Evolutionary conservation across 1,140 invertebrate species (phyloP), one percentile per base, ranked within the genome.

Genomic region (Drusus annulatus): DNA sequence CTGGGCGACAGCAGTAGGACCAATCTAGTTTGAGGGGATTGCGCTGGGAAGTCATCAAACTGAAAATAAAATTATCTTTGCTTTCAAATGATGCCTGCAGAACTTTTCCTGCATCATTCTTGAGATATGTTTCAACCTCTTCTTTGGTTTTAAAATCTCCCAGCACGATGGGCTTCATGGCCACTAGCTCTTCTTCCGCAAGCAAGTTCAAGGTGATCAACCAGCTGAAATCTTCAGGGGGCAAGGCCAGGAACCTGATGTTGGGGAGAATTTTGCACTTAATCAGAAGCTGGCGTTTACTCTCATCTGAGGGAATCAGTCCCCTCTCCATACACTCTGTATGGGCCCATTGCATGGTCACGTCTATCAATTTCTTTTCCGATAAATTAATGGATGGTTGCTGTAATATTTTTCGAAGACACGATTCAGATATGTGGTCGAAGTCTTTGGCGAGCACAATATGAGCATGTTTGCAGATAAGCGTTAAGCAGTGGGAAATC

Each of bases 291-390:
- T 86, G 83, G 65, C 87, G 83, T 84, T 88, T 87, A 82, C 88
- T 89, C 69, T 87, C 85, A 76, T 87, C 79, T 62, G 86, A 85
- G 23, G 78, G 76, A 68, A 84, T 62, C 8, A 90, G 78, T 71
- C 86, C 84, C 84, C 85, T 86, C 75, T 88, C 85, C 82, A 88
- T 81, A 84, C 90, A 91, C 80, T 90, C 90, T 79, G 84, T 84
- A 79, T 84, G 68, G 36, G 88, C 87, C 91, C 91, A 92, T 82
- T 89, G 86, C 84, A 91, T 86, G 50, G 88, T 86, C 81, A 87
- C 84, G 60, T 86, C 86, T 50, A 91, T 88, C 0, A 91, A 85
- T 81, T 90, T 86, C 79, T 87, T 88, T 87, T 90, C 88, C 31
- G 76, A 85, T 36, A 89, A 87, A 84, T 90, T 90, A 56, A 90